These are phyloP conservation scores for Orchesella cincta DNA, from an alignment of 1,140 invertebrate species.

Conservation along the genomic window DNA sequence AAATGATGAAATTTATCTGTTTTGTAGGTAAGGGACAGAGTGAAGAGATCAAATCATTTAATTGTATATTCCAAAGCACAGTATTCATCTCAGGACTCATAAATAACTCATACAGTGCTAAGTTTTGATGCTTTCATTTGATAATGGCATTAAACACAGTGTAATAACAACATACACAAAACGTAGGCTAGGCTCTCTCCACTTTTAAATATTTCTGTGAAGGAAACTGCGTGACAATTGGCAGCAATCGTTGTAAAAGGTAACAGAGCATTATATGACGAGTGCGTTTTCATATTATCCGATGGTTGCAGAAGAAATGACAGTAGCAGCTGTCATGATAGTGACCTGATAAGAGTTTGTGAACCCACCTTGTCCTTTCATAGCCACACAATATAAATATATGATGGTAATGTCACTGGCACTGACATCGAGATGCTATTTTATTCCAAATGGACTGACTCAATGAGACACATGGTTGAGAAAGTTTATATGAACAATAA, in stretches of 20 bases:
- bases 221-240: too few relatives aligned
- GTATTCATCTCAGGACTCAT: neutral
- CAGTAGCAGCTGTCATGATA: constrained; percentile 50
- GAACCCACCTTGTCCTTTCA: constrained; percentile 18
- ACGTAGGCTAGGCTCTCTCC: too few relatives aligned
- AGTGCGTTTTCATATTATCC: neutral
- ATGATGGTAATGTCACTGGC: neutral
- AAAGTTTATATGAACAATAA: too few relatives aligned
- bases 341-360: constrained; percentile 46
- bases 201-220: too few relatives aligned
- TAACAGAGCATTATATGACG: constrained; percentile 17
- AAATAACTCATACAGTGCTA: neutral
- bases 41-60: constrained; percentile 14
- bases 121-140: too few relatives aligned
- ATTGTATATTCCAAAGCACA: constrained; percentile 11
- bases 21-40: neutral
- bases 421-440: too few relatives aligned
- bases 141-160: too few relatives aligned
- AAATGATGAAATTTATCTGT: constrained; percentile 11
- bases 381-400: neutral
- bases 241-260: too few relatives aligned
- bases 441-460: too few relatives aligned
- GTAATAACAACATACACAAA: too few relatives aligned
- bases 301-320: neutral
- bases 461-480: neutral